A percentile compares a stretch with the other conserved stretches of the same genome.
Conservation (phyloP, 2,888 invertebrate genomes). For the Philhelius pedissequus region DNA sequence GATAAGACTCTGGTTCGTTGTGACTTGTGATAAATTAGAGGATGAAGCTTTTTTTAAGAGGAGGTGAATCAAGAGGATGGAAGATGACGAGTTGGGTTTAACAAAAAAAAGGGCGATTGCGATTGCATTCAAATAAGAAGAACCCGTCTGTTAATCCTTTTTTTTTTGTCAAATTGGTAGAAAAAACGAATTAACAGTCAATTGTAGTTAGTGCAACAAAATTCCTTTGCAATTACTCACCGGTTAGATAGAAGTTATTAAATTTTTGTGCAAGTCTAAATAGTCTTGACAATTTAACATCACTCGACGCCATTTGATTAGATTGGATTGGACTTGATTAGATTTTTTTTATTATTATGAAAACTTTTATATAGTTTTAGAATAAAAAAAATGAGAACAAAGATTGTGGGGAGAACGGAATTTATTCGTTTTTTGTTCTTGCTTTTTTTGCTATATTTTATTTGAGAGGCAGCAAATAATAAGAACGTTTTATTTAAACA, state of each 20-base stretch:
- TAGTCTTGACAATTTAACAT: constrained; percentile 82
- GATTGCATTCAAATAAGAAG: constrained; percentile 33
- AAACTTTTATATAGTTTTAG: background rate
- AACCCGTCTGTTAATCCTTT: constrained; percentile 44
- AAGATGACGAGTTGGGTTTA: background rate
- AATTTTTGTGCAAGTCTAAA: constrained; percentile 91
- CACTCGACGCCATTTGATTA: constrained; percentile 77
- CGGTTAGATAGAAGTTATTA: constrained; percentile 93
- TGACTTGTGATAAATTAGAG: constrained; percentile 32
- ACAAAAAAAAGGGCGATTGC: constrained; percentile 41
- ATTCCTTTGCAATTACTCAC: constrained; percentile 79
- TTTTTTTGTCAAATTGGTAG: background rate
- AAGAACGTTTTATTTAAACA: background rate
- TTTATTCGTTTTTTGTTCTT: constrained; percentile 8
- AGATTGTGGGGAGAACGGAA: constrained; percentile 24
- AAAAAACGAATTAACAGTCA: background rate
- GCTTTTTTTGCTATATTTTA: constrained; percentile 42
- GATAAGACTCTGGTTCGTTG: constrained; percentile 56
- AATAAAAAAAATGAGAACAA: background rate
- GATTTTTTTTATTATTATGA: background rate
- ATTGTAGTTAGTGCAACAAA: background rate
- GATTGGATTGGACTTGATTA: constrained; percentile 38
- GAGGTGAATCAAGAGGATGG: constrained; percentile 13
- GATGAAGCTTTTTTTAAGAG: constrained; percentile 16
- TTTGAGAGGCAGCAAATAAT: background rate